Conservation (phyloP, 2,888 invertebrate species). For the Amblyjoppa proteus region DNA sequence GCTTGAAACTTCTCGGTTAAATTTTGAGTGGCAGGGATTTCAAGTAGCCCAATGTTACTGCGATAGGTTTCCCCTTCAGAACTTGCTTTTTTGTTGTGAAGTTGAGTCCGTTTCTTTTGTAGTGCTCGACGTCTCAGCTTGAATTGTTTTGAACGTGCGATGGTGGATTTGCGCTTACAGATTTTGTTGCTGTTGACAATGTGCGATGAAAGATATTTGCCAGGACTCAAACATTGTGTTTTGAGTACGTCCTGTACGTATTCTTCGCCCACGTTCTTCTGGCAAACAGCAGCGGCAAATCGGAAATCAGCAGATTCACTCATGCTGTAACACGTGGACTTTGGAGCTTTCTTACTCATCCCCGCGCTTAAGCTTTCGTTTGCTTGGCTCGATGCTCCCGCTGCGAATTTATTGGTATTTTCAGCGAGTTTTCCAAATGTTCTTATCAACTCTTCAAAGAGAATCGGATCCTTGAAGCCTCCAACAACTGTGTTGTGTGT, state of each 20-base stretch:
- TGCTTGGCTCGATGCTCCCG: no score
- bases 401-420: no score
- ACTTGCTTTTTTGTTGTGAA: slow-evolving; percentile 2
- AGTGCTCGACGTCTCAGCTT: background rate
- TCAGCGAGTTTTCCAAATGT: no score
- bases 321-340: slow-evolving; percentile 59
- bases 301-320: slow-evolving; percentile 58
- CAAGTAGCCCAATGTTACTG: slow-evolving; percentile 11
- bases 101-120: background rate
- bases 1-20: slow-evolving; percentile 4
- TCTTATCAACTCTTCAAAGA: no score
- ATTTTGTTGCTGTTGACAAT: background rate
- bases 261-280: slow-evolving; percentile 59
- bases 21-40: background rate
- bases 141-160: background rate
- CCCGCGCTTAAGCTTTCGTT: slow-evolving; percentile 7
- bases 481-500: no score
- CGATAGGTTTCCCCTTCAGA: slow-evolving; percentile 15
- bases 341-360: slow-evolving; percentile 68
- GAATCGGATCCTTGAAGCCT: no score
- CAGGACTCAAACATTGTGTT: slow-evolving; percentile 3
- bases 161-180: background rate
- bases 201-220: background rate
- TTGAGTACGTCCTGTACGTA: slow-evolving; percentile 29
- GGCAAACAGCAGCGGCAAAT: slow-evolving; percentile 49